phyloP scores from a whole-genome alignment of 2,113 vertebrate species.

The Microcebus griseorufus region DNA sequence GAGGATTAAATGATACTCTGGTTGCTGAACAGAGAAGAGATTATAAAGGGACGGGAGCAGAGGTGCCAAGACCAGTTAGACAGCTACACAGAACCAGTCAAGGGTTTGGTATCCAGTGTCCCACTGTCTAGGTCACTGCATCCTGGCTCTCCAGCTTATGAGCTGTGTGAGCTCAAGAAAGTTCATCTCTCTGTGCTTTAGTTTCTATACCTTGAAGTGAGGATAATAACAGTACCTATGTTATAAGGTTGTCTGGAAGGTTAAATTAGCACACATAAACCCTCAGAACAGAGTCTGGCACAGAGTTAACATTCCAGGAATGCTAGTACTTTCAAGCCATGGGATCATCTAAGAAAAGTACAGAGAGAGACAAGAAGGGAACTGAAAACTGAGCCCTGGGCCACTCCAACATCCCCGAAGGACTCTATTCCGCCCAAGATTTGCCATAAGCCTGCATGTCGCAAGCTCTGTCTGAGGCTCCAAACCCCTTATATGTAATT shows the following conservation, averaged over 20 bases:
- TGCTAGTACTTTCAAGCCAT: neutral
- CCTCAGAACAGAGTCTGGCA: neutral
- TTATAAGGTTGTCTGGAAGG: neutral
- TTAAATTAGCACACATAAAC: neutral
- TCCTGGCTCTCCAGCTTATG: neutral
- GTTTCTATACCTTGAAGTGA: neutral
- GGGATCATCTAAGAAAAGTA: neutral
- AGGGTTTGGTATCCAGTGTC: neutral
- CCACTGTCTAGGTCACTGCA: neutral
- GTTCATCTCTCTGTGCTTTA: neutral
- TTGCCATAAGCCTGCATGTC: neutral
- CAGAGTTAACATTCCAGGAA: neutral
- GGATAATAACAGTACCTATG: neutral
- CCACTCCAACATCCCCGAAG: neutral
- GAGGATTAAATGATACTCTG: neutral
- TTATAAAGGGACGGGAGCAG: neutral
- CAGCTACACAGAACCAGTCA: neutral
- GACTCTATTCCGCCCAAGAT: neutral
- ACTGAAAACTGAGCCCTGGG: neutral
- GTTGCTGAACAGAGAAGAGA: neutral
- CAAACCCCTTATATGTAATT: neutral
- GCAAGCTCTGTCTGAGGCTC: neutral
- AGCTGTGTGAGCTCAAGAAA: neutral
- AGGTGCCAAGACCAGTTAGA: neutral
- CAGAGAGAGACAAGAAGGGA: neutral